Evolutionary conservation across 2,113 vertebrate species (phyloP).

Genomic region (Saimiri boliviensis): DNA sequence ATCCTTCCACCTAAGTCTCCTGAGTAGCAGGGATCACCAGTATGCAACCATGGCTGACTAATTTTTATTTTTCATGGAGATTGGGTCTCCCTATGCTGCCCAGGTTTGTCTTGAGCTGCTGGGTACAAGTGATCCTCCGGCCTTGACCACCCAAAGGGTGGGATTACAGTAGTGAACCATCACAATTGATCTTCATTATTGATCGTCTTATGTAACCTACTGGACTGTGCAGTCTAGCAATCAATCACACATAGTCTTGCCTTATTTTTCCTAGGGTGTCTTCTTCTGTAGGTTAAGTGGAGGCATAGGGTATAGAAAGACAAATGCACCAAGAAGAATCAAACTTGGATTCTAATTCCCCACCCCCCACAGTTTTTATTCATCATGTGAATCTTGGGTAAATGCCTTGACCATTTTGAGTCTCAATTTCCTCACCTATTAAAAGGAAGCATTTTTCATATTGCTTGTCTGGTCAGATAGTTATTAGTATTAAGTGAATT

Average conservation of each 20-base stretch:
- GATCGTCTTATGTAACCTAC: not conserved
- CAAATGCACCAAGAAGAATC: not conserved
- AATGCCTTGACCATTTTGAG: not conserved
- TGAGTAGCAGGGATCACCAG: too few species aligned
- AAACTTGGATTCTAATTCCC: not conserved
- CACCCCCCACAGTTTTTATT: not conserved
- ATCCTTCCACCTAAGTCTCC: too few species aligned
- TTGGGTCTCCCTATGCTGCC: too few species aligned
- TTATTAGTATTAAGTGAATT: not conserved
- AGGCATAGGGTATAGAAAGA: not conserved
- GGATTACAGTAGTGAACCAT: too few species aligned
- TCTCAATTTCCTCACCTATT: not conserved
- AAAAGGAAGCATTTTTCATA: not conserved
- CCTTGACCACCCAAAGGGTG: too few species aligned
- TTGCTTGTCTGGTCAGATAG: not conserved
- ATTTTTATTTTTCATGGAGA: too few species aligned
- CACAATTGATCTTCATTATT: too few species aligned
- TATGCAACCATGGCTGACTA: too few species aligned
- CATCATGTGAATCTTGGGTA: not conserved
- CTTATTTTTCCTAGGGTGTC: not conserved
- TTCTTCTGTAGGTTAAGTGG: not conserved
- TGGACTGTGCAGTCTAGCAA: not conserved
- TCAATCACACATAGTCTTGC: not conserved
- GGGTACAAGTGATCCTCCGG: too few species aligned
- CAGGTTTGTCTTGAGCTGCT: too few species aligned